phyloP scores from a whole-genome alignment of 2,888 invertebrate genomes.

The Rhagonycha fulva region DNA sequence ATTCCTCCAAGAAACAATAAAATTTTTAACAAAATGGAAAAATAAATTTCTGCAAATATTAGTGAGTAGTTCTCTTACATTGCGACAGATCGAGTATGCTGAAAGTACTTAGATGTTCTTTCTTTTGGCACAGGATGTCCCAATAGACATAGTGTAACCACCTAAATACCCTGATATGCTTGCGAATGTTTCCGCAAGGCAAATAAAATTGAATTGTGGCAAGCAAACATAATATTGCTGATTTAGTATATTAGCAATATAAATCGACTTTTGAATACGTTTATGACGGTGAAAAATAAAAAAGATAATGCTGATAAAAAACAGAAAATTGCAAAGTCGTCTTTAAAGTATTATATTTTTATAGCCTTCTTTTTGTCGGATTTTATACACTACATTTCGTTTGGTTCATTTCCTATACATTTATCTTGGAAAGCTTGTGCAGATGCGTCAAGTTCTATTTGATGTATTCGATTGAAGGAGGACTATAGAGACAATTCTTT shows the following conservation, averaged over 20 bases:
- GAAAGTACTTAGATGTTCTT: not conserved
- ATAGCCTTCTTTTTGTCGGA: slow-evolving; percentile 24
- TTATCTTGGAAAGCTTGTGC: slow-evolving; percentile 19
- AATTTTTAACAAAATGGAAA: not conserved
- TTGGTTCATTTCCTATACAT: slow-evolving; percentile 25
- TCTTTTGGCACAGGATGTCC: slow-evolving; percentile 4
- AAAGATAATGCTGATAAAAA: slow-evolving; percentile 18
- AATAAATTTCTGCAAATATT: not conserved
- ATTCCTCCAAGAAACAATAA: not conserved
- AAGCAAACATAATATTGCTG: slow-evolving; percentile 36
- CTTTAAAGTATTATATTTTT: slow-evolving; percentile 24
- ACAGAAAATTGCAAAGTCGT: slow-evolving; percentile 16
- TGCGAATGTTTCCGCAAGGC: slow-evolving; percentile 25
- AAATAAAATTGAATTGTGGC: slow-evolving; percentile 37
- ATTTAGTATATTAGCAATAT: slow-evolving; percentile 32
- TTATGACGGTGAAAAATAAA: slow-evolving; percentile 28
- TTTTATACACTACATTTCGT: slow-evolving; percentile 27
- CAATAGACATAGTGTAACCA: slow-evolving; percentile 11
- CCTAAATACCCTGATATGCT: slow-evolving; percentile 24
- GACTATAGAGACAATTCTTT: slow-evolving; percentile 12
- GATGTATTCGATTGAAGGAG: slow-evolving; percentile 23
- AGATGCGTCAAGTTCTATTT: slow-evolving; percentile 17
- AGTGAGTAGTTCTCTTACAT: not conserved
- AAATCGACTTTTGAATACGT: slow-evolving; percentile 37
- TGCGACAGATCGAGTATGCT: not conserved